These are phyloP conservation scores for Parauchenoglanis ngamensis DNA, from an alignment of 2,797 vertebrate species.

Conservation along the genomic window DNA sequence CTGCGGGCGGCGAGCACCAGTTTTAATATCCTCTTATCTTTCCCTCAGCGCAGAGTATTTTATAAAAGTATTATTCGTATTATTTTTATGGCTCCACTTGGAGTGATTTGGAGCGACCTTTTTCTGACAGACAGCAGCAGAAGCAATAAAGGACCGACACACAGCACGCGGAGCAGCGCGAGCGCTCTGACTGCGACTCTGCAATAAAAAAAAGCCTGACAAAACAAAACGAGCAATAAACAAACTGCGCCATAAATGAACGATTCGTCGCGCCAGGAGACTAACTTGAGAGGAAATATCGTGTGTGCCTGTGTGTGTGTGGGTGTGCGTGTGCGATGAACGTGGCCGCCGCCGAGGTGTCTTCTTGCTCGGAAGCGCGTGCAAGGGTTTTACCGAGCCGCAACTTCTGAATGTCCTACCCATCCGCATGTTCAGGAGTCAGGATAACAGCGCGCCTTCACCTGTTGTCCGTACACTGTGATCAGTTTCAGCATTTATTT, in stretches of 20 bases:
- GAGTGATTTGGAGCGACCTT: slow-evolving; percentile 44
- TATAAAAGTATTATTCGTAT: neutral
- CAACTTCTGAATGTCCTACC: slow-evolving; percentile 37
- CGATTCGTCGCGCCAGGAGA: slow-evolving; percentile 67
- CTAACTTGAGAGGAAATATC: slow-evolving; percentile 72
- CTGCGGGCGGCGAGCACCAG: slow-evolving; percentile 56
- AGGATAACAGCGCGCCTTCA: slow-evolving; percentile 38
- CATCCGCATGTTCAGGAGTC: slow-evolving; percentile 23
- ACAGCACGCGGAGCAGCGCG: slow-evolving; percentile 56
- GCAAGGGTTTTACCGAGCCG: neutral
- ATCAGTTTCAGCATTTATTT: slow-evolving; percentile 48
- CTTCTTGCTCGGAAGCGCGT: neutral
- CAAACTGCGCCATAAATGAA: slow-evolving; percentile 66
- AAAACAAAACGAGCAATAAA: slow-evolving; percentile 54
- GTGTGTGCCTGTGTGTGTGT: neutral
- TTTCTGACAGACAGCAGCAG: slow-evolving; percentile 66
- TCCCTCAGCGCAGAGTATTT: slow-evolving; percentile 36
- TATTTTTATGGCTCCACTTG: slow-evolving; percentile 57
- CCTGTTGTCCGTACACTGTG: slow-evolving; percentile 71
- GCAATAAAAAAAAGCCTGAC: slow-evolving; percentile 66
- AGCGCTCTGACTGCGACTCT: slow-evolving; percentile 61
- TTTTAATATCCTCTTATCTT: slow-evolving; percentile 52
- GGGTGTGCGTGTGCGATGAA: slow-evolving; percentile 53
- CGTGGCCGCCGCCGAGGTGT: slow-evolving; percentile 17
- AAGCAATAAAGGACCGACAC: slow-evolving; percentile 59